These are phyloP conservation scores for Cyanoliseus patagonus DNA, from an alignment of 2,113 vertebrate species.

Conservation along the genomic window DNA sequence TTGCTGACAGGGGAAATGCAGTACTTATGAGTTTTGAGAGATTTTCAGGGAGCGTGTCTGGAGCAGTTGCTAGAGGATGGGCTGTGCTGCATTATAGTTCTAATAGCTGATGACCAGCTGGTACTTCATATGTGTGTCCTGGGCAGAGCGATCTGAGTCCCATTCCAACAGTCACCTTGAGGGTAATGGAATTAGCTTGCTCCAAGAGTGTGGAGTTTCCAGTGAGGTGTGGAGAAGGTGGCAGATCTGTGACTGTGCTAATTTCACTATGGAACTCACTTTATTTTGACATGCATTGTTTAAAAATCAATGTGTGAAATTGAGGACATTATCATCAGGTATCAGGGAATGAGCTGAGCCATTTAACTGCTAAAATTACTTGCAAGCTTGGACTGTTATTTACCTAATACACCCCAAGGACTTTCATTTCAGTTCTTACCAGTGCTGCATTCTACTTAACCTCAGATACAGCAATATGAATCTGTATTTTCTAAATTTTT, in stretches of 20 bases:
- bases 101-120: not conserved
- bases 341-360: not conserved
- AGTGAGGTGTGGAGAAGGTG: not conserved
- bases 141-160: not conserved
- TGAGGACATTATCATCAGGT: not conserved
- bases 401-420: not conserved
- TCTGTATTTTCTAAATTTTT: not conserved
- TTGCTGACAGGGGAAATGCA: not conserved
- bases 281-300: not conserved
- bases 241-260: not conserved
- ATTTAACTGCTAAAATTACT: slow-evolving; percentile 40
- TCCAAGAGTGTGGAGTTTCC: not conserved
- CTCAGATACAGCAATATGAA: not conserved
- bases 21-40: not conserved
- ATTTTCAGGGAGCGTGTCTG: not conserved
- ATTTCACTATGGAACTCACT: not conserved
- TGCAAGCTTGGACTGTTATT: not conserved
- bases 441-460: not conserved
- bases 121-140: not conserved
- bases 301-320: slow-evolving; percentile 42
- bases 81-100: not conserved
- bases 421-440: slow-evolving; percentile 5
- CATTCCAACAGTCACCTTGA: not conserved
- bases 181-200: not conserved
- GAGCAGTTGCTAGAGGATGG: not conserved